Percentiles rank a stretch among this genome's conserved stretches.
These are phyloP conservation scores for Fregata magnificens DNA, from an alignment of 2,113 vertebrate species.

Conservation along the genomic window DNA sequence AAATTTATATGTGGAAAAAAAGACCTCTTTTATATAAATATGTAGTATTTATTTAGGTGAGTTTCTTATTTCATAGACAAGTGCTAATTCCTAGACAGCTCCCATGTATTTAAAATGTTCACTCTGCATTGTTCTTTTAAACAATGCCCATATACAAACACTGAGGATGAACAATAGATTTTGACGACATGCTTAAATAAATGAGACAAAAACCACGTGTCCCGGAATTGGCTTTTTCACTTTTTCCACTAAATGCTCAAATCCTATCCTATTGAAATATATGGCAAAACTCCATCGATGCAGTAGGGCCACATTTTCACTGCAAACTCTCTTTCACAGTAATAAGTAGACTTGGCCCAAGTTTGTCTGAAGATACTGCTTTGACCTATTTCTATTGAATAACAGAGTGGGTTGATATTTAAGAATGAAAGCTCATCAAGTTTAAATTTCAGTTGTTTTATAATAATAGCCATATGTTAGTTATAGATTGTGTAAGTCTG, in stretches of 20 bases:
- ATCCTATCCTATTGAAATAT: not conserved
- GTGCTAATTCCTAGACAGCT: conserved; percentile 30
- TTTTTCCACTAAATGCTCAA: not conserved
- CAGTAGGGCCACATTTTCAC: not conserved
- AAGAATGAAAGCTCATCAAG: conserved; percentile 51
- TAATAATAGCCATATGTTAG: conserved; percentile 53
- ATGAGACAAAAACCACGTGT: not conserved
- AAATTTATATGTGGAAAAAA: conserved; percentile 36
- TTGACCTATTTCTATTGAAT: conserved; percentile 48
- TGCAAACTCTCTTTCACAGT: not conserved
- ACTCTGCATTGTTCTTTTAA: not conserved
- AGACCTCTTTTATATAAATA: conserved; percentile 40
- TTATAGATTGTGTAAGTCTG: conserved; percentile 28
- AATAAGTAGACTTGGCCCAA: not conserved
- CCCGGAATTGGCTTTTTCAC: not conserved
- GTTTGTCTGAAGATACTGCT: conserved; percentile 27
- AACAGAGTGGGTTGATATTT: conserved; percentile 38
- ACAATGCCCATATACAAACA: not conserved
- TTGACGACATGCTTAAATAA: not conserved
- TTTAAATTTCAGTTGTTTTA: conserved; percentile 46
- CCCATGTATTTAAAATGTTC: not conserved
- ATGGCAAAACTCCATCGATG: not conserved
- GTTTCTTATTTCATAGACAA: not conserved
- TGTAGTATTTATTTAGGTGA: conserved; percentile 1
- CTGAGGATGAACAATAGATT: not conserved